A percentile compares a stretch with the other conserved stretches of the same genome.
phyloP scores from a whole-genome alignment of 2,113 vertebrate genomes.

The Machaerirhynchus nigripectus region DNA sequence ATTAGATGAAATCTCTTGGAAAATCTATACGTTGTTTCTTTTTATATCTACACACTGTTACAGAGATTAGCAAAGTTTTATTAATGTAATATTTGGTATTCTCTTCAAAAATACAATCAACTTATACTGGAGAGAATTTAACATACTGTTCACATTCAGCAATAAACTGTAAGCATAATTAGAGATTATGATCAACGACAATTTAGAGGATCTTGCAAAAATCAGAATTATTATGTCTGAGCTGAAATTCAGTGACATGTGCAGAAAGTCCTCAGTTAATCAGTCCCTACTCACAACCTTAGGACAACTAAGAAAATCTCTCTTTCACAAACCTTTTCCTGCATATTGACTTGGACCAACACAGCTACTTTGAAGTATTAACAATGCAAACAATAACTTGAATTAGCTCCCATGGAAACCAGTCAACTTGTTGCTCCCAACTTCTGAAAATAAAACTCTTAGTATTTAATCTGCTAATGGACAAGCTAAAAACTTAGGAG shows the following conservation, averaged over 20 bases:
- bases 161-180: background rate
- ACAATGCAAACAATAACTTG: conserved; percentile 19
- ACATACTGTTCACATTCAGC: background rate
- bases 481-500: background rate
- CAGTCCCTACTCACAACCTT: background rate
- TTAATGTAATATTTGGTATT: background rate
- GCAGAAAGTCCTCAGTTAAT: background rate
- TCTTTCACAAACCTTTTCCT: background rate
- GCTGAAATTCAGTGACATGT: background rate
- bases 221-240: background rate
- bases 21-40: background rate
- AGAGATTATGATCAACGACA: background rate
- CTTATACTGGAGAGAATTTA: background rate
- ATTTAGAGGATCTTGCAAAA: background rate
- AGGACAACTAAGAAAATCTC: background rate
- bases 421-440: conserved; percentile 19
- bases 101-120: background rate
- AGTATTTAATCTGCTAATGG: background rate
- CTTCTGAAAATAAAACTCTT: conserved; percentile 4
- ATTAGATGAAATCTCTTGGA: background rate
- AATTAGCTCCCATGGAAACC: conserved; percentile 66
- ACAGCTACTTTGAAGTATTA: background rate
- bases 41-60: background rate
- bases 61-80: background rate
- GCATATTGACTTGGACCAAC: background rate